These are phyloP conservation scores for Calameuta idolon DNA, from an alignment of 2,888 invertebrate genomes.

Conservation along the genomic window DNA sequence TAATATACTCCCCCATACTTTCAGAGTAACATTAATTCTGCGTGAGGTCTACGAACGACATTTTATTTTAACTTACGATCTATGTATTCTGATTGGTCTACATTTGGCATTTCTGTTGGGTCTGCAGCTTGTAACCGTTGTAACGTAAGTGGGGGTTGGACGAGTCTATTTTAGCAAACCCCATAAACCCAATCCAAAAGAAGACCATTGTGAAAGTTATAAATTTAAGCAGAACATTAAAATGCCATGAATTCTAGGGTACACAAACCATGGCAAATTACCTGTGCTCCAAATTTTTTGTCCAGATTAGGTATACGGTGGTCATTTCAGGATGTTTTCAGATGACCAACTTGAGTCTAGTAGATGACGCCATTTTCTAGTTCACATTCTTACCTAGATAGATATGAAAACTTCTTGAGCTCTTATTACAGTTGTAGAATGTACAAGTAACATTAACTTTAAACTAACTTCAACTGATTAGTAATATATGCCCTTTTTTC, in stretches of 20 bases:
- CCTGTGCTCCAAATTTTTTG: background rate
- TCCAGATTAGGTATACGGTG: background rate
- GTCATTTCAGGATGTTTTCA: background rate
- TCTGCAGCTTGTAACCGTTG: background rate
- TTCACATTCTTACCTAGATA: background rate
- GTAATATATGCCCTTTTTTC: background rate
- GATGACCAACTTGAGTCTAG: background rate
- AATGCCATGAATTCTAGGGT: background rate
- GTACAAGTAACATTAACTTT: background rate
- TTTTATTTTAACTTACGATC: background rate
- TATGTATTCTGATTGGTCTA: background rate
- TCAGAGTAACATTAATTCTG: background rate
- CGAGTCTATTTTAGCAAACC: background rate
- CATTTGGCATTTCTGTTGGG: background rate
- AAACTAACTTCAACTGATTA: background rate
- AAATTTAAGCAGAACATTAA: background rate
- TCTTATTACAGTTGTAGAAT: background rate
- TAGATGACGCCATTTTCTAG: background rate
- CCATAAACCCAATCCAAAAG: background rate
- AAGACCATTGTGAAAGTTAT: background rate
- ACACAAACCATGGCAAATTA: background rate
- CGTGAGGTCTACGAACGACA: background rate
- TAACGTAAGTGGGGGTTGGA: background rate
- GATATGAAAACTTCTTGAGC: background rate
- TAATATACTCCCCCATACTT: background rate